Conservation (phyloP, 2,888 invertebrate species). For the Campoplex capitator region DNA sequence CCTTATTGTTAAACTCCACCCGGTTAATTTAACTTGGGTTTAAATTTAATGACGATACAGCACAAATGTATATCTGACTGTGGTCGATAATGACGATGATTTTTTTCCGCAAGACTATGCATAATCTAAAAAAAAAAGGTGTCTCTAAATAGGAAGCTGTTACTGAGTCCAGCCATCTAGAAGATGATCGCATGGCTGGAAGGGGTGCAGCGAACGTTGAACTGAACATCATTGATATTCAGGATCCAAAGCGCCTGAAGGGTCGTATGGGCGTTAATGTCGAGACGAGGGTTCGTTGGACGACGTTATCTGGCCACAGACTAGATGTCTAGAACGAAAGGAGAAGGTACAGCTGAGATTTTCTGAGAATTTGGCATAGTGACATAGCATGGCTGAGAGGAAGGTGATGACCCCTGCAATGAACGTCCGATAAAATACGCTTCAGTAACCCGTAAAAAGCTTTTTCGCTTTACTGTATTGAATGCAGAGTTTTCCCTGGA, state of each 20-base stretch:
- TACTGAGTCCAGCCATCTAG: slow-evolving; percentile 72
- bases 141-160: slow-evolving; percentile 26
- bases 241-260: slow-evolving; percentile 76
- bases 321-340: slow-evolving; percentile 70
- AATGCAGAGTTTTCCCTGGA: neutral
- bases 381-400: slow-evolving; percentile 14
- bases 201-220: slow-evolving; percentile 64
- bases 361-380: slow-evolving; percentile 21
- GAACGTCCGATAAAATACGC: slow-evolving; percentile 54
- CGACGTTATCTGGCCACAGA: slow-evolving; percentile 75
- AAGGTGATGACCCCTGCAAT: slow-evolving; percentile 44
- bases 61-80: neutral
- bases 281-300: slow-evolving; percentile 74
- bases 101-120: neutral
- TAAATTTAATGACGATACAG: slow-evolving; percentile 15
- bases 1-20: slow-evolving; percentile 62
- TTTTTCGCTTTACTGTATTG: slow-evolving; percentile 52
- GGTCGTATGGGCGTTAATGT: slow-evolving; percentile 78
- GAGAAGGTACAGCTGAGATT: slow-evolving; percentile 42
- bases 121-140: slow-evolving; percentile 23
- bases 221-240: slow-evolving; percentile 80
- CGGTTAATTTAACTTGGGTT: slow-evolving; percentile 50
- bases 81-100: neutral
- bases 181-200: slow-evolving; percentile 32
- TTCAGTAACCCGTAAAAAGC: slow-evolving; percentile 63